phyloP scores from a whole-genome alignment of 2,888 invertebrate species.

The Epistrophe grossulariae region DNA sequence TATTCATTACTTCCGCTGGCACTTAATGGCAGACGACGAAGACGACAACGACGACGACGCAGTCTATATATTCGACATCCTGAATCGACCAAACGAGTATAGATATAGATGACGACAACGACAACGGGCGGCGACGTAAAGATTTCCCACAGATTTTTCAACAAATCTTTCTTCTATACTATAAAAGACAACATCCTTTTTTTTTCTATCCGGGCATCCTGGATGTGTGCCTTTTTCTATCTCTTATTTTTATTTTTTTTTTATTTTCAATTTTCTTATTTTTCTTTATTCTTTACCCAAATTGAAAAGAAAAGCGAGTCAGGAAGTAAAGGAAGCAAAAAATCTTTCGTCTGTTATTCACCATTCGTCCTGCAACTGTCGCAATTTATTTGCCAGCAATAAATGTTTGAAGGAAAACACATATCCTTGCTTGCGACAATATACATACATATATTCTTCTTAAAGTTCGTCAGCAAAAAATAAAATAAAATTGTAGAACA shows the following conservation, averaged over 20 bases:
- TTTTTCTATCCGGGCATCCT: conserved; percentile 19
- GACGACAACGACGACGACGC: conserved; percentile 37
- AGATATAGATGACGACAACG: not conserved
- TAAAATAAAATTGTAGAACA: conserved; percentile 6
- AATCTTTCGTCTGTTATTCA: conserved; percentile 52
- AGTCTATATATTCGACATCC: conserved; percentile 67
- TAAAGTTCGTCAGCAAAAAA: conserved; percentile 62
- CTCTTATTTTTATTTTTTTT: conserved; percentile 9
- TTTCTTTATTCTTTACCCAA: conserved; percentile 28
- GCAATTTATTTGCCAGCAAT: conserved; percentile 73
- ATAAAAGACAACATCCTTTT: conserved; percentile 56
- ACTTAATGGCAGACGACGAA: conserved; percentile 67
- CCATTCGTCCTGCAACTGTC: conserved; percentile 70
- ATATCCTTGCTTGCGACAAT: conserved; percentile 34
- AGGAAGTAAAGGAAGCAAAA: conserved; percentile 57
- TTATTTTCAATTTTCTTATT: not conserved
- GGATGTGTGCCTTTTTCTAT: conserved; percentile 34
- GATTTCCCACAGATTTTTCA: conserved; percentile 71
- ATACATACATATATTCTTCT: no score
- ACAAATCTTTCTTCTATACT: conserved; percentile 46
- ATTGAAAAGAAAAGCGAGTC: conserved; percentile 62
- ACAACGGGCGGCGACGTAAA: conserved; percentile 52
- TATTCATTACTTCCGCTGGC: conserved; percentile 75
- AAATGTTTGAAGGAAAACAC: conserved; percentile 54
- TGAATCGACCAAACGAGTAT: conserved; percentile 48